These are phyloP conservation scores for Catagonus wagneri DNA, from an alignment of 2,113 vertebrate species.

Conservation along the genomic window DNA sequence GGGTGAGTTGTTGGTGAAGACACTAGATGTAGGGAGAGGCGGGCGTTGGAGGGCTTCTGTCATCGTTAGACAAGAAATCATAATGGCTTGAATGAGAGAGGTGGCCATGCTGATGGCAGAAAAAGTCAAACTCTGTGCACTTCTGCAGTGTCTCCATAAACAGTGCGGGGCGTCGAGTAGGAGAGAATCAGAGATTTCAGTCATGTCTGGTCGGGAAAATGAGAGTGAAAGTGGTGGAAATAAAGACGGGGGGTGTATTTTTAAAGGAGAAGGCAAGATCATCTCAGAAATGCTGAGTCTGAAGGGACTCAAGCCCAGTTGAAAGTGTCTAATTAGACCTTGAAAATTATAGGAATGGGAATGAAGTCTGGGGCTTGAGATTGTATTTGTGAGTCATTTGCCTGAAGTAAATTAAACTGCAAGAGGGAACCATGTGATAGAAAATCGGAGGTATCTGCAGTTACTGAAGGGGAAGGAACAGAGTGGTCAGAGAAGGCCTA, in stretches of 20 bases:
- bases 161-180: no score
- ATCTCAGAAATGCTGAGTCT: background rate
- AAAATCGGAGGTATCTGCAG: background rate
- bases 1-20: background rate
- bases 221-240: background rate
- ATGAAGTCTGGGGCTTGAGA: background rate
- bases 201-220: background rate
- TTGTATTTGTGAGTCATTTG: slow-evolving; percentile 23
- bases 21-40: no score
- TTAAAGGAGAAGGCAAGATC: background rate
- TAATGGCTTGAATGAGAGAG: background rate
- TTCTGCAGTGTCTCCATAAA: background rate
- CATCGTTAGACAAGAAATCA: background rate
- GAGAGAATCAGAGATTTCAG: background rate
- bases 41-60: background rate
- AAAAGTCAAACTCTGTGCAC: background rate
- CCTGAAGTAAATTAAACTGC: slow-evolving; percentile 51
- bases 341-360: slow-evolving; percentile 1
- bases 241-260: background rate
- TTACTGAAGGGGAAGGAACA: background rate
- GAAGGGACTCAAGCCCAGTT: background rate
- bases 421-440: background rate
- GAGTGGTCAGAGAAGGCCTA: fast-evolving
- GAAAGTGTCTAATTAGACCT: slow-evolving; percentile 34
- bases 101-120: background rate